Evolutionary conservation across 2,888 invertebrate genomes (phyloP).

Genomic region (Ferrisia virgata): DNA sequence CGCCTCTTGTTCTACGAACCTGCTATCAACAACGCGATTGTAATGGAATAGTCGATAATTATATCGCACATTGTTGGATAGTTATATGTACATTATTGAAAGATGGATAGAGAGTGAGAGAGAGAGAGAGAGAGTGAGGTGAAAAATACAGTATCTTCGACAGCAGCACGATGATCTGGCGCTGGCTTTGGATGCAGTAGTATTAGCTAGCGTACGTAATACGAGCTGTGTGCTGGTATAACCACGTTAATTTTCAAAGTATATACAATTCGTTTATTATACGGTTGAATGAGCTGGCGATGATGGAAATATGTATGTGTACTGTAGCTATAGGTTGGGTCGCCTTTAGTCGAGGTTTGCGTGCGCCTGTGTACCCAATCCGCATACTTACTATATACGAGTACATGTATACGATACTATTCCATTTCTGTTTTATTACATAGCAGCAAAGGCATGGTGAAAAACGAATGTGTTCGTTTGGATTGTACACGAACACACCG

Average conservation of each 20-base stretch:
- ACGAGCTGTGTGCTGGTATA: not conserved
- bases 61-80: not conserved
- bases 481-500: not conserved
- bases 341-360: not conserved
- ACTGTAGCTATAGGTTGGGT: not conserved
- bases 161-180: too few relatives aligned
- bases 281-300: not conserved
- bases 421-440: constrained; percentile 16
- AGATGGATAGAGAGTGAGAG: not conserved
- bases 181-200: too few relatives aligned
- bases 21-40: not conserved
- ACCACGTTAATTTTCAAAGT: not conserved
- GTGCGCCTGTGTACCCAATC: not conserved
- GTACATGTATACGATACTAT: too few relatives aligned
- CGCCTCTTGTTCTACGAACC: not conserved
- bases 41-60: constrained; percentile 17
- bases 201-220: not conserved
- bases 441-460: not conserved
- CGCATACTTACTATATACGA: too few relatives aligned
- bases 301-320: not conserved
- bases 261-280: constrained; percentile 17
- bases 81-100: not conserved
- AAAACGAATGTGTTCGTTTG: not conserved
- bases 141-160: not conserved
- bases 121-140: not conserved